Base-by-base conservation (phyloP, 2,797 vertebrate genomes). In the Esox masquinongy region DNA sequence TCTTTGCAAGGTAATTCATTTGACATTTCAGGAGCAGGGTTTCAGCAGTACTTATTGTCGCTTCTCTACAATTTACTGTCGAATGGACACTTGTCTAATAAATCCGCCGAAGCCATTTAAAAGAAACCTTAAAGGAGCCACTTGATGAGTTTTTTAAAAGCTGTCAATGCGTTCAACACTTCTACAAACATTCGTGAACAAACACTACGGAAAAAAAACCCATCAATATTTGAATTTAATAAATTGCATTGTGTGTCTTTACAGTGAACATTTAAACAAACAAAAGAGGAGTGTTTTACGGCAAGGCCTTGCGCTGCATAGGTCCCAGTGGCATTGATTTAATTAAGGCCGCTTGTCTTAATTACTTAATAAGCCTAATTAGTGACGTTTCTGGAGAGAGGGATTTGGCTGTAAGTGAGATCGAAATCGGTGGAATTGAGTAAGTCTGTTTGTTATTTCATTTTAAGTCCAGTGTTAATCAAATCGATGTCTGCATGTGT, bases 281-380 rank as follows among this genome's bases (percentile, higher is more conserved):
- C 80, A 82, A 83, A 86, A 81, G 86, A 75, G 79, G 56, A 34
- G 82, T 80, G 85, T 92, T 91, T 91, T 86, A 86, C 85, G 87
- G 85, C 86, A 89, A 82, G 85, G 87, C 88, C 85, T 79, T 83
- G 77, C 78, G n/a, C 53, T 59, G n/a, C n/a, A 3, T 22, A 77
- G 83, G 90, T 93, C 91, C 91, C 90, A 88, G 84, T 93, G 91
- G 92, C 88, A 68, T 89, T 85, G 84, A 92, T 90, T 91, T 92
- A 94, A 93, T 94, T 93, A 93, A 93, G 91, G 91, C 90, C 90
- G 91, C 89, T 88, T 70, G 72, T 91, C 91, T 92, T 93, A 93
- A 94, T 92, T 92, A 93, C 91, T 92, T 93, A 94, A 94, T 93
- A 92, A 87, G 88, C 84, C 88, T 91, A 93, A 93, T 94, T 93